phyloP scores from a whole-genome alignment of 1,140 invertebrate species.

The Stratiolaelaps scimitus region DNA sequence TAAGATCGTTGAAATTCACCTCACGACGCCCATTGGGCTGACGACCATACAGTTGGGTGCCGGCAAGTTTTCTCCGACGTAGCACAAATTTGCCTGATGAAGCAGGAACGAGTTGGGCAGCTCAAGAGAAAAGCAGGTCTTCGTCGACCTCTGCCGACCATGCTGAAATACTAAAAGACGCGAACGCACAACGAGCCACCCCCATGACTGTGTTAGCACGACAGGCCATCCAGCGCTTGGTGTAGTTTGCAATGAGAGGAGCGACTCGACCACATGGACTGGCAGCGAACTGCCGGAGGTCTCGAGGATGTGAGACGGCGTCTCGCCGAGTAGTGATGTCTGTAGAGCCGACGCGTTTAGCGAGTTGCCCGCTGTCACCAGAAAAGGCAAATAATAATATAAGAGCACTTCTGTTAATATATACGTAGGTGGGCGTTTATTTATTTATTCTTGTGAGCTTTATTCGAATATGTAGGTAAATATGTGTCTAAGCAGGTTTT shows the following conservation, averaged over 20 bases:
- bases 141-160: not conserved
- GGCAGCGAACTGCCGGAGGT: not conserved
- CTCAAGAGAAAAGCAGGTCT: slow-evolving; percentile 20
- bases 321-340: slow-evolving; percentile 15
- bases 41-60: slow-evolving; percentile 14
- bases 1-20: not conserved
- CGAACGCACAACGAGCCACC: slow-evolving; percentile 1
- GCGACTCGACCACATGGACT: slow-evolving; percentile 13
- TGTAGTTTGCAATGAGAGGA: slow-evolving; percentile 1
- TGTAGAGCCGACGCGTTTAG: slow-evolving; percentile 3
- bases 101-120: slow-evolving; percentile 21
- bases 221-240: not conserved
- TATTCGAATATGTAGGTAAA: no score
- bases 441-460: no score
- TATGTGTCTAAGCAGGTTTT: no score
- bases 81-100: slow-evolving; percentile 13
- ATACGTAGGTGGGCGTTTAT: no score
- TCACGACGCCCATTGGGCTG: slow-evolving; percentile 2
- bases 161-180: slow-evolving; percentile 14
- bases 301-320: slow-evolving; percentile 5
- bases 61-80: not conserved
- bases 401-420: no score
- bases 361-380: not conserved
- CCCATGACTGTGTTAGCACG: not conserved
- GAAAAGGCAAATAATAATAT: no score